Base-by-base conservation (phyloP, 2,888 invertebrate genomes). In the Andrena trimmerana region DNA sequence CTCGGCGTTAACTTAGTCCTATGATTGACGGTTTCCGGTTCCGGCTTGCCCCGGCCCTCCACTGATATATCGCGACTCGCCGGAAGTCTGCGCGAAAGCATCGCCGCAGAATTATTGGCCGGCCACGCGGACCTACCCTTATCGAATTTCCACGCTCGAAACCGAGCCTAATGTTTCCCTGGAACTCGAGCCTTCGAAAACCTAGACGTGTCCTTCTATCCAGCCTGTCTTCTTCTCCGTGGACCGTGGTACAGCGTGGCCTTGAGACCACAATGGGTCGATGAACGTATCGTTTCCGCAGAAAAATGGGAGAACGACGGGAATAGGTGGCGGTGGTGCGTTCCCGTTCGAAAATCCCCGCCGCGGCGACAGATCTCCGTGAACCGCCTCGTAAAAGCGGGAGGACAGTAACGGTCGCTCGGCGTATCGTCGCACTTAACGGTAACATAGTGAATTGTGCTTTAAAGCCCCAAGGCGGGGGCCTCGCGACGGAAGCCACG, bases 21-120 rank as follows among this genome's bases (percentile, higher is more conserved):
- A 91, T 90, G 91, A 91, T 91, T 90, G 91, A 91, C 91, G 91
- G 91, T 91, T 91, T 91, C 91, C 91, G 87, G 89, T 90, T 91
- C 91, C 91, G 90, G 89, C 85, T 89, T 84, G 84, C 84, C 88
- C 74, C 85, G 83, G 84, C 73, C 73, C 67, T 50, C 71, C 88
- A 90, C 91, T 90, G 90, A 91, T 91, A 91, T 91, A 89, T 89
- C 88, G 90, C 90, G 87, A 89, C 90, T 89, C 86, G 86, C 90
- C 88, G 90, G 90, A 90, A 90, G 90, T 90, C 89, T 89, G 88
- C 86, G 87, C 88, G 77, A 88, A 81, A 83, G 89, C 88, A 86
- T 87, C 85, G 85, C 84, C 88, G 89, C 87, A 83, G 86, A 91
- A 91, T 91, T 91, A 91, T 91, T 90, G 88, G 83, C 89, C 84